A percentile compares a stretch with the other conserved stretches of the same genome.
Conservation (phyloP, 2,113 vertebrate genomes). For the Stercorarius parasiticus region DNA sequence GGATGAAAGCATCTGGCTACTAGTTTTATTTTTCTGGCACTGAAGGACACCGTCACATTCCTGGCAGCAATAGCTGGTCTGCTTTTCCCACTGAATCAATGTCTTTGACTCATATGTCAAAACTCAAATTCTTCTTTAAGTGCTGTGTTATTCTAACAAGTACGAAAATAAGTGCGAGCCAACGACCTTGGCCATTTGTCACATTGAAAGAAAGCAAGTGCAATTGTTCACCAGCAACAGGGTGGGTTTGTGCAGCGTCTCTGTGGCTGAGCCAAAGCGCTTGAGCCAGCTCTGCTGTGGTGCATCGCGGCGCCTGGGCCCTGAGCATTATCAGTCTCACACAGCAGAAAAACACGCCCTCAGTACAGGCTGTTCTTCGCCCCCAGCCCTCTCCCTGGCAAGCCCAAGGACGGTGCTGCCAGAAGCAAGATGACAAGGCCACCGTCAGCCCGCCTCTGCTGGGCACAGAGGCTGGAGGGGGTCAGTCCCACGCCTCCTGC, state of each 20-base stretch:
- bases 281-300: neutral
- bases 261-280: fast-evolving
- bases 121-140: neutral
- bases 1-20: neutral
- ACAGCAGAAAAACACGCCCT: neutral
- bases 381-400: neutral
- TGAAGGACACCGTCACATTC: neutral
- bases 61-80: neutral
- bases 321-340: neutral
- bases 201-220: neutral
- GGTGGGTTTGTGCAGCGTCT: neutral
- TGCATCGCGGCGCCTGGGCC: fast-evolving
- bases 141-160: neutral
- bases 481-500: neutral
- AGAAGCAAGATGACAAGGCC: too few species aligned
- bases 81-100: neutral
- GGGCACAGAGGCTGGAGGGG: neutral
- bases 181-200: neutral
- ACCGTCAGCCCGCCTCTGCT: neutral
- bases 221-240: neutral
- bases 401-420: neutral
- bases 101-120: neutral
- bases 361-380: fast-evolving
- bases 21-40: neutral
- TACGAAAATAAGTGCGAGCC: neutral